These are phyloP conservation scores for Mormoops blainvillei DNA, from an alignment of 2,113 vertebrate genomes.

Conservation along the genomic window DNA sequence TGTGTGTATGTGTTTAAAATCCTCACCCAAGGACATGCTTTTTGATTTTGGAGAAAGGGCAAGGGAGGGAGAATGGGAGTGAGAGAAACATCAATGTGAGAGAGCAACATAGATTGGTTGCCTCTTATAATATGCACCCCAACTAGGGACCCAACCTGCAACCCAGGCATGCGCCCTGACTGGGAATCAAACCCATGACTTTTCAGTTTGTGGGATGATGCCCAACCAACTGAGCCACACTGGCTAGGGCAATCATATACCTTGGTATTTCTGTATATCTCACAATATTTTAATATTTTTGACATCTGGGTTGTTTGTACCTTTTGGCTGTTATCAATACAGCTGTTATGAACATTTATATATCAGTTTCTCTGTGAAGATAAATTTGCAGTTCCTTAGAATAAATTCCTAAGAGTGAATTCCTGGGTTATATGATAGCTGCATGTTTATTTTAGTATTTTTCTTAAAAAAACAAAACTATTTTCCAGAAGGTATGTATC, in stretches of 20 bases:
- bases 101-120: not conserved
- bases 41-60: not conserved
- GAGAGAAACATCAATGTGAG: not conserved
- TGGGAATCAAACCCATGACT: not conserved
- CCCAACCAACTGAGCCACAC: not conserved
- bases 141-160: not conserved
- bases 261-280: not conserved
- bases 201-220: not conserved
- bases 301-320: not conserved
- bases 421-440: not conserved
- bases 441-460: not conserved
- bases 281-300: not conserved
- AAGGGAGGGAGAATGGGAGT: not conserved
- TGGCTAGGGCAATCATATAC: not conserved
- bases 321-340: not conserved
- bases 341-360: not conserved
- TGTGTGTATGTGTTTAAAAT: not conserved
- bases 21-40: not conserved
- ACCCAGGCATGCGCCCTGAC: not conserved
- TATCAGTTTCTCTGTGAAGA: not conserved
- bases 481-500: not conserved
- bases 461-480: not conserved
- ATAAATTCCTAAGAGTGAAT: not conserved
- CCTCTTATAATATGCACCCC: not conserved
- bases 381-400: not conserved